phyloP scores from a whole-genome alignment of 2,797 vertebrate genomes.

The Macroramphosus scolopax region DNA sequence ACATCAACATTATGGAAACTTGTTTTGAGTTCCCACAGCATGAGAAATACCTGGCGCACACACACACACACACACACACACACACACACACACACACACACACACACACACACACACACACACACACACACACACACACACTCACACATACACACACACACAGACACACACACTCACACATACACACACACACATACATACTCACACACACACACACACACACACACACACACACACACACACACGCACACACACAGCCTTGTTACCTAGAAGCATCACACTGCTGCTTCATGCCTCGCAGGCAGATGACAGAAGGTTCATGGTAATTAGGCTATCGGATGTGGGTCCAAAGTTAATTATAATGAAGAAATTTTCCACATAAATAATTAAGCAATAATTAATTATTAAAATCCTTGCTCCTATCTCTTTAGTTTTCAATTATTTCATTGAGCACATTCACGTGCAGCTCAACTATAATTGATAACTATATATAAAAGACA shows the following conservation, averaged over 20 bases:
- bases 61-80: constrained; percentile 6
- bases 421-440: constrained; percentile 55
- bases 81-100: neutral
- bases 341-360: constrained; percentile 49
- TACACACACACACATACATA: neutral
- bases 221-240: neutral
- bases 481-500: constrained; percentile 39
- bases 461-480: constrained; percentile 40
- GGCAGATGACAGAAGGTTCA: constrained; percentile 30
- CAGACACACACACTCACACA: neutral
- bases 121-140: no score
- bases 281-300: constrained; percentile 25
- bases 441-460: constrained; percentile 44
- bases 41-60: constrained; percentile 1
- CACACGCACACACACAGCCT: constrained; percentile 4
- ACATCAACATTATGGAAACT: no score
- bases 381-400: constrained; percentile 57
- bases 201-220: neutral
- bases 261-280: neutral
- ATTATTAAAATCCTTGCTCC: constrained; percentile 56
- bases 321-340: constrained; percentile 39
- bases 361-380: constrained; percentile 37
- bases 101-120: neutral
- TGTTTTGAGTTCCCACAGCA: no score
- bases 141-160: no score